Percentiles rank a stretch among this genome's conserved stretches.
Conservation (phyloP, 1,140 invertebrate genomes). For the Matsumurasca onukii region DNA sequence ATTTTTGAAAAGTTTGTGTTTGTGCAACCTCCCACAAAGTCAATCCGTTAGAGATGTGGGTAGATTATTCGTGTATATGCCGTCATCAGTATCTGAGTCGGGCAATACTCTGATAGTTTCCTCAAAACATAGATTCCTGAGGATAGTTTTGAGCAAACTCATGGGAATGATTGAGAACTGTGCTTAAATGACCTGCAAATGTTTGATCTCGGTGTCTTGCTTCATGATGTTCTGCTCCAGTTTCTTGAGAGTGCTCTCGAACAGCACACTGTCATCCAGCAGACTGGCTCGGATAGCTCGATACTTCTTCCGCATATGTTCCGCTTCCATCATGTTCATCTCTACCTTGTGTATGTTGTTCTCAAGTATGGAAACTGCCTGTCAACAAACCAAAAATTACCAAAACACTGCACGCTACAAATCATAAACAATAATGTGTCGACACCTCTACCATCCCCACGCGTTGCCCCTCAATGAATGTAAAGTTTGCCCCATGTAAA, state of each 20-base stretch:
- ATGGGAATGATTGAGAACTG: no score
- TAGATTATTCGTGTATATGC: no score
- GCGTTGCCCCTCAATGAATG: no score
- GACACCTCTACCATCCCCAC: no score
- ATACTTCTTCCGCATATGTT: slow-evolving; percentile 75
- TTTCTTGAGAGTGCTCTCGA: slow-evolving; percentile 67
- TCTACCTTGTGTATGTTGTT: slow-evolving; percentile 74
- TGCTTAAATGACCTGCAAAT: slow-evolving; percentile 55
- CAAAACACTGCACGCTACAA: neutral
- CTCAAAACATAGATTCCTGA: no score
- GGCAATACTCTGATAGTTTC: no score
- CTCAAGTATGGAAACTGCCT: slow-evolving; percentile 70
- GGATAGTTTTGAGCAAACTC: no score
- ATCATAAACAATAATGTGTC: neutral
- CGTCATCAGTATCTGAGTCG: no score
- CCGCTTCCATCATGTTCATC: slow-evolving; percentile 76
- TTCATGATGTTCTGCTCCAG: slow-evolving; percentile 64
- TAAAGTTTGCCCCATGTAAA: no score
- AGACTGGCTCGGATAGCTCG: slow-evolving; percentile 67
- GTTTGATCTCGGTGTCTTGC: slow-evolving; percentile 68
- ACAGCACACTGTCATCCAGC: slow-evolving; percentile 50
- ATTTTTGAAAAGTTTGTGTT: no score
- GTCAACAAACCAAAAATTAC: slow-evolving; percentile 29
- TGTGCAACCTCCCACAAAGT: no score
- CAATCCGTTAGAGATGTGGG: no score